Evolutionary conservation across 1,140 invertebrate species (phyloP), one percentile per base, ranked within the genome.

Genomic region (Drosophila athabasca): DNA sequence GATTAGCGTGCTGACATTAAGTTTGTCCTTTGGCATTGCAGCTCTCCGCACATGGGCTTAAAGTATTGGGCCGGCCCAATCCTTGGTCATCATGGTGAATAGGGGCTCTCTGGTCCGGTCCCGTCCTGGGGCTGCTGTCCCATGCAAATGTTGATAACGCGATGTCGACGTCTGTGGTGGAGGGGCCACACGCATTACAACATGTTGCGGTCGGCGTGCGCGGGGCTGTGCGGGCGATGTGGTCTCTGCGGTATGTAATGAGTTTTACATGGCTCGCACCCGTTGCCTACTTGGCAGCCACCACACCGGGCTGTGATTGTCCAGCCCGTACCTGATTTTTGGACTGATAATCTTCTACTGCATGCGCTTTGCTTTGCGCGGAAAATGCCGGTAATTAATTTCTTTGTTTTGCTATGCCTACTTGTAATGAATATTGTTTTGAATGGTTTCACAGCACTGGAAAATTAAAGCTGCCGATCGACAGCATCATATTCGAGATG

Each of bases 351-450:
- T 71, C 65, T 50, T 39, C 11, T 39, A 39, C 35, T 46, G 49
- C 49, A 53, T 50, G 45, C 31, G 62, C 39, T 46, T 65, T 51
- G 29, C 43, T 57, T 35, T 51, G 31, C 39, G 22, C 50, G 58
- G 51, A 59, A 70, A 87, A 85, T 85, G 74, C 75, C 64, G 82
- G 82, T 88, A 87, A 84, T 84, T 85, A 87, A 69, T 87, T 78
- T 87, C 87, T 77, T 65, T 75, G 74, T 77, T 54, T 79, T 64
- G 53, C 45, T 52, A 73, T 5, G 24, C 24, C 4, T 26, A 5
- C 24, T 82, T 77, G 79, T 68, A 52, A 48, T 68, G 55, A 48
- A 46, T 54, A 48, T 51, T 46, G 45, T 41, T 29, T 35, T 48
- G 11, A 46, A 45, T 59, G 13, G 49, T 43, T 44, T 11, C 22